Conservation (phyloP, 2,797 vertebrate species). For the Melanotaenia parkinsoni region DNA sequence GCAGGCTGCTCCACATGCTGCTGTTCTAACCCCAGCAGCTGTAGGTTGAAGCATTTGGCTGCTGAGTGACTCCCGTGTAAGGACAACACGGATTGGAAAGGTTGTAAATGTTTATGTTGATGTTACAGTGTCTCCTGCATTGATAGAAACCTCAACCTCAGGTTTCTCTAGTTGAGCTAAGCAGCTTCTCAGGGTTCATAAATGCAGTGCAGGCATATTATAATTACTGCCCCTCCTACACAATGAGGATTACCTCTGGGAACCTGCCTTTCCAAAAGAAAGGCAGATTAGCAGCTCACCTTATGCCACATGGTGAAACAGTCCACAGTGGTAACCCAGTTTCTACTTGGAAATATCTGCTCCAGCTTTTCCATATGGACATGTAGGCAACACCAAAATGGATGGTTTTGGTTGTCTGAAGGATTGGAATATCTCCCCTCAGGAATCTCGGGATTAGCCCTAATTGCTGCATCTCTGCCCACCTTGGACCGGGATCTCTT, state of each 20-base stretch:
- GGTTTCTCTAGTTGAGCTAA: slow-evolving; percentile 44
- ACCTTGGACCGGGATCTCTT: slow-evolving; percentile 50
- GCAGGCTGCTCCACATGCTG: neutral
- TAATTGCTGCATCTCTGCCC: slow-evolving; percentile 58
- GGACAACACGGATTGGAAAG: neutral
- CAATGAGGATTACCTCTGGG: slow-evolving; percentile 68
- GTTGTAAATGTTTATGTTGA: neutral
- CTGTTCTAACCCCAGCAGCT: neutral
- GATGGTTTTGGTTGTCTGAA: slow-evolving; percentile 69
- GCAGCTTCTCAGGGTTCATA: slow-evolving; percentile 58
- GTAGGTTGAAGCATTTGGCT: neutral
- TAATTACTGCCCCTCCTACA: slow-evolving; percentile 64
- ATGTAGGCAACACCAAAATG: slow-evolving; percentile 44
- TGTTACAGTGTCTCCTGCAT: slow-evolving; percentile 15
- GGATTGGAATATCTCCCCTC: slow-evolving; percentile 75
- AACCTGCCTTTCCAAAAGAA: slow-evolving; percentile 61
- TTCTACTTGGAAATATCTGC: slow-evolving; percentile 65
- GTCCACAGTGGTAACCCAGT: neutral
- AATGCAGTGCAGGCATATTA: slow-evolving; percentile 69
- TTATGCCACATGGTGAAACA: slow-evolving; percentile 39
- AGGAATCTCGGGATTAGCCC: slow-evolving; percentile 73
- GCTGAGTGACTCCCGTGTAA: neutral
- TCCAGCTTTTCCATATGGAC: slow-evolving; percentile 67
- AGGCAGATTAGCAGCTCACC: slow-evolving; percentile 66
- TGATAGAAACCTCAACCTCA: slow-evolving; percentile 12